Conservation (phyloP, 2,888 invertebrate species). For the Melinaea marsaeus region DNA sequence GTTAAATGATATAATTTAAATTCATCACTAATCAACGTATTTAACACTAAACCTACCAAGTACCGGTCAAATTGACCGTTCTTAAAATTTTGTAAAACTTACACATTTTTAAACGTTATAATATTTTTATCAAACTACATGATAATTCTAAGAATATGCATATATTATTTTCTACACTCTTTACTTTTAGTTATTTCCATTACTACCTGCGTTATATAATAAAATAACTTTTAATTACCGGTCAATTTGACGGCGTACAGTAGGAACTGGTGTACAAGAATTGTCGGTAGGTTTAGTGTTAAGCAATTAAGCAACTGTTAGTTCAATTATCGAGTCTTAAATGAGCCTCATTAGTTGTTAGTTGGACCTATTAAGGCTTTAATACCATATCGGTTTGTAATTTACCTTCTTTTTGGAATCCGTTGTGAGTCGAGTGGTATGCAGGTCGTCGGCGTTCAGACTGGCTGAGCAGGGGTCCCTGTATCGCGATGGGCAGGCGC, state of each 20-base stretch:
- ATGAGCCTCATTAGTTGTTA: slow-evolving; percentile 8
- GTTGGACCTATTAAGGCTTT: slow-evolving; percentile 22
- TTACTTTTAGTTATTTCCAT: too few species aligned
- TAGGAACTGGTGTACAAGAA: too few species aligned
- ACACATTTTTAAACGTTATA: too few species aligned
- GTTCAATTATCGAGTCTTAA: slow-evolving; percentile 11
- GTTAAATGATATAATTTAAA: slow-evolving; percentile 38
- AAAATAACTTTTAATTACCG: too few species aligned
- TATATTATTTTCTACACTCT: too few species aligned
- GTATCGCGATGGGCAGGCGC: slow-evolving; percentile 93
- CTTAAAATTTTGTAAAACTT: too few species aligned
- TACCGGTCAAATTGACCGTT: too few species aligned
- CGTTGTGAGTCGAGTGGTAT: slow-evolving; percentile 92
- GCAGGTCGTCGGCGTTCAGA: slow-evolving; percentile 92
- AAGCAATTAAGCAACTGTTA: background rate
- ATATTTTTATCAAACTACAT: too few species aligned
- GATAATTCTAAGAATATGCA: too few species aligned
- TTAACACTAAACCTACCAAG: background rate
- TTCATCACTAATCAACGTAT: background rate
- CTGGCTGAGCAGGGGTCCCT: slow-evolving; percentile 94
- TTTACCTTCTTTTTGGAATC: slow-evolving; percentile 89
- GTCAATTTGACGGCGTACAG: too few species aligned
- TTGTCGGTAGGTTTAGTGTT: too few species aligned
- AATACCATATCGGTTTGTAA: slow-evolving; percentile 14
- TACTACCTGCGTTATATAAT: too few species aligned